Conservation (phyloP, 2,113 vertebrate genomes). For the Stigmatopora argus region DNA sequence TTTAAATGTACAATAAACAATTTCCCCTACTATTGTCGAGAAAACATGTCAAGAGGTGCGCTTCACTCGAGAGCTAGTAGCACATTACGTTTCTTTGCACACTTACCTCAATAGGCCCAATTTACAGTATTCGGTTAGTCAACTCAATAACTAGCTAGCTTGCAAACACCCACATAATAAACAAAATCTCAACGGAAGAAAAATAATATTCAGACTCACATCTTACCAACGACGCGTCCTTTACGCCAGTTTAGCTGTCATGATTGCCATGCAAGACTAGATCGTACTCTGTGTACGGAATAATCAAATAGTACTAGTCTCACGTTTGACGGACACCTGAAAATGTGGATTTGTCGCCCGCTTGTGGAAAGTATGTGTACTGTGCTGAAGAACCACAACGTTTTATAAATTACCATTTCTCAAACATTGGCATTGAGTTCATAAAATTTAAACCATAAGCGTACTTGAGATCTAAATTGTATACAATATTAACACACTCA, state of each 20-base stretch:
- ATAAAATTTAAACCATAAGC: not conserved
- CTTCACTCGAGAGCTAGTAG: conserved; percentile 7
- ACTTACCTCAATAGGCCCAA: conserved; percentile 37
- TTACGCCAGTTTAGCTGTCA: conserved; percentile 52
- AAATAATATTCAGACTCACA: not conserved
- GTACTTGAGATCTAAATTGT: not conserved
- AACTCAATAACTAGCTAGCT: conserved; percentile 26
- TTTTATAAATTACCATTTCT: too few relatives aligned
- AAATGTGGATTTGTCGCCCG: conserved; percentile 49
- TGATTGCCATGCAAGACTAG: conserved; percentile 55
- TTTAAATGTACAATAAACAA: not conserved
- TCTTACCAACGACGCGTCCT: conserved; percentile 51
- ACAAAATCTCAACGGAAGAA: not conserved
- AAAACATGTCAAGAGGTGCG: conserved; percentile 39
- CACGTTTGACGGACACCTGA: not conserved
- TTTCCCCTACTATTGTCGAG: conserved; percentile 12
- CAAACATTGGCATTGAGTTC: not conserved
- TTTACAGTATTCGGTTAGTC: conserved; percentile 21
- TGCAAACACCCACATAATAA: not conserved
- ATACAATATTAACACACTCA: not conserved
- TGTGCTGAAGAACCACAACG: not conserved
- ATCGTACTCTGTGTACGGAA: conserved; percentile 50
- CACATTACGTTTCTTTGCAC: conserved; percentile 21
- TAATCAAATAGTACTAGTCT: conserved; percentile 39
- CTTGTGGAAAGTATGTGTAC: conserved; percentile 26